Evolutionary conservation across 1,140 invertebrate genomes (phyloP).

Genomic region (Maniola jurtina): DNA sequence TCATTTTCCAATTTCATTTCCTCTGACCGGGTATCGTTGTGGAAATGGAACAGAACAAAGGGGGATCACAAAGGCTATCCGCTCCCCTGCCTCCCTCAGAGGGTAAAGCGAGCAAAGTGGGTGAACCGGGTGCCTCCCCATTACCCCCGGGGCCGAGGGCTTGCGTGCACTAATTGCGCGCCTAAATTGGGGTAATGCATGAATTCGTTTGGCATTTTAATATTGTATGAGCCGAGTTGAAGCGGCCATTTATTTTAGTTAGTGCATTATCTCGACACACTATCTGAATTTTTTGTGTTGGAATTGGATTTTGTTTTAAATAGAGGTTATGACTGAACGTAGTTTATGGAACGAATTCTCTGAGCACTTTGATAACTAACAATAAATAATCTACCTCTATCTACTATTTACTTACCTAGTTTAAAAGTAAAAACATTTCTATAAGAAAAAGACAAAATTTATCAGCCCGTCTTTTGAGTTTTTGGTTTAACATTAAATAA

Average conservation of each 20-base stretch:
- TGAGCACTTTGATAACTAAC: too few relatives aligned
- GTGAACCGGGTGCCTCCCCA: constrained; percentile 35
- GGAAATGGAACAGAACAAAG: constrained; percentile 64
- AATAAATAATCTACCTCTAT: too few relatives aligned
- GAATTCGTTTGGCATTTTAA: constrained; percentile 66
- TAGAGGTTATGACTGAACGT: neutral
- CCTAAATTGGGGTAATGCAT: constrained; percentile 75
- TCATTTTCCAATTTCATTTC: constrained; percentile 76
- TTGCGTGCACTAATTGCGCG: constrained; percentile 71
- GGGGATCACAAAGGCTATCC: constrained; percentile 53
- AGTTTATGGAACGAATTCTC: too few relatives aligned
- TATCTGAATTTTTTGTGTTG: neutral
- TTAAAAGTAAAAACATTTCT: too few relatives aligned
- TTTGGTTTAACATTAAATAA: neutral
- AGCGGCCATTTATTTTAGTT: constrained; percentile 72
- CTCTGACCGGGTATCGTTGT: constrained; percentile 48
- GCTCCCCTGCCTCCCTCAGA: constrained; percentile 31
- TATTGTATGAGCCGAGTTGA: constrained; percentile 69
- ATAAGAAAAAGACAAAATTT: too few relatives aligned
- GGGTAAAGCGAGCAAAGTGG: constrained; percentile 25
- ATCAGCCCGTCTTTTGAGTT: neutral
- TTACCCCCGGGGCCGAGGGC: constrained; percentile 46
- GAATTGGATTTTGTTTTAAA: neutral
- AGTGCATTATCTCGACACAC: constrained; percentile 37
- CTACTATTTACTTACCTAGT: too few relatives aligned